Conservation (phyloP, 2,113 vertebrate species). For the Ginglymostoma cirratum region DNA sequence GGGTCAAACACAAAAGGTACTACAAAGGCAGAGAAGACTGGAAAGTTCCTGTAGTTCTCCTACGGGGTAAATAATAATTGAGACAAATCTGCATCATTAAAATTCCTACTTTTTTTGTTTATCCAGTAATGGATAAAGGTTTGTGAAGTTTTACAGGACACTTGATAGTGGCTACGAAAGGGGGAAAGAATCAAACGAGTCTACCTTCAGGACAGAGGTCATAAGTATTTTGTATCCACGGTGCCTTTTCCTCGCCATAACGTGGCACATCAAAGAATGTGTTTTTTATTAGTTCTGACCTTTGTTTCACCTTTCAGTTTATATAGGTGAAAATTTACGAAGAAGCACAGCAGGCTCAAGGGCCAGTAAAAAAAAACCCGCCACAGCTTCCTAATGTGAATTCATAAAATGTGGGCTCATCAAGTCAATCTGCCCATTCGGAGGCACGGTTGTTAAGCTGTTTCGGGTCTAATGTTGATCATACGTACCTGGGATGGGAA, state of each 20-base stretch:
- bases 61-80: slow-evolving; percentile 19
- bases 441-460: not conserved
- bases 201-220: slow-evolving; percentile 8
- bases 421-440: not conserved
- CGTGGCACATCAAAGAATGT: slow-evolving; percentile 29
- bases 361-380: not conserved
- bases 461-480: not conserved
- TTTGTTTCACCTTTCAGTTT: slow-evolving; percentile 29
- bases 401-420: not conserved
- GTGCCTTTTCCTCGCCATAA: not conserved
- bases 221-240: slow-evolving; percentile 11
- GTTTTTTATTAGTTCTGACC: slow-evolving; percentile 33
- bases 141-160: slow-evolving; percentile 32
- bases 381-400: not conserved
- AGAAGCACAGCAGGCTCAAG: slow-evolving; percentile 11
- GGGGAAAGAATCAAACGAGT: not conserved
- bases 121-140: not conserved
- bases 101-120: slow-evolving; percentile 31
- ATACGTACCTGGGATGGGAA: not conserved
- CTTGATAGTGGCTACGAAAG: not conserved
- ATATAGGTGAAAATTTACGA: slow-evolving; percentile 30
- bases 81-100: slow-evolving; percentile 13
- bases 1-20: not conserved
- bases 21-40: not conserved
- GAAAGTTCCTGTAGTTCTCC: not conserved